Base-by-base conservation (phyloP, 2,888 invertebrate species). In the Scelioninae gen. 1 region DNA sequence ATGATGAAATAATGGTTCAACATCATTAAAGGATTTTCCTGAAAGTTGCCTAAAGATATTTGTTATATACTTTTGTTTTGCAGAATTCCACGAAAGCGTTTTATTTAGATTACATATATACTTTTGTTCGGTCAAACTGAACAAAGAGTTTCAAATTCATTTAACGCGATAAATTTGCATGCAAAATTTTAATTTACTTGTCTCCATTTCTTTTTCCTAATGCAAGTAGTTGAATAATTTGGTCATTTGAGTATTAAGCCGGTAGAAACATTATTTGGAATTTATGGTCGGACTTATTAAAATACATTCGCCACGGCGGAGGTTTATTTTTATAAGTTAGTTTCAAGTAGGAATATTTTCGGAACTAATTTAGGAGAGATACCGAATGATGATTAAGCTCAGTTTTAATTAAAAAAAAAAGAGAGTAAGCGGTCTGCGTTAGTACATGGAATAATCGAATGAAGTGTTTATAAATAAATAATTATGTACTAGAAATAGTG, bases 261-360 rank as follows among this genome's bases (percentile, higher is more conserved):
- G 38, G 15, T 29, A 15, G 51, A 34, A 38, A 51, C 38, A 38
- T 65, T 62, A 63, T 63, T 47, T 63, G 49, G 32, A 65, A 51
- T 65, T 51, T 38, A 65, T 51, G 38, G 51, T 51, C 29, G 31
- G 34, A 51, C 38, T 65, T 65, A 65, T 65, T 65, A 65, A 65
- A 65, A 65, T 51, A 65, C 49, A n/a, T n/a, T n/a, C n/a, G n/a
- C n/a, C n/a, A n/a, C n/a, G n/a, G n/a, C n/a, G 34, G 34, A 34
- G 34, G 31, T 32, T 40, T 45, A 62, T 47, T 63, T 63, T 47
- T 63, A 34, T 34, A 43, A 29, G 45, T 60, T 16, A 60, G 32
- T 60, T 60, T 8, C 60, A 31, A 9, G n/a, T 43, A 11, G 43
- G 43, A 43, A 43, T 43, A 11, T 43, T 43, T 43, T 43, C 11